Base-by-base conservation (phyloP, 2,797 vertebrate species). In the Lacerta agilis region DNA sequence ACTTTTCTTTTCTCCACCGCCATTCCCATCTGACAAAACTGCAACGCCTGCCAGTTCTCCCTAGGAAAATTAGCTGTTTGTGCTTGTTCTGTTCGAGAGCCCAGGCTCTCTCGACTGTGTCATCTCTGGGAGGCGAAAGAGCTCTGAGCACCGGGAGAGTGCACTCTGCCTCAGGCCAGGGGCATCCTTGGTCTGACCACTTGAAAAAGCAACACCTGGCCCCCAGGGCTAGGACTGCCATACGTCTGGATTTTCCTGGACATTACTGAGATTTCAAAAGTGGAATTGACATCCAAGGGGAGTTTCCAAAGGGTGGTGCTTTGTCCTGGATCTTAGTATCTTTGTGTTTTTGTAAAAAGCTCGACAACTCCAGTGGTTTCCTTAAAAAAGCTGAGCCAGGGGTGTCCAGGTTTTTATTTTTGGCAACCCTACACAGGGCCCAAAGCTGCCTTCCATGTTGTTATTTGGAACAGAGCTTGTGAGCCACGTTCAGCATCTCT, bases 1-100 rank as follows among this genome's bases (percentile, higher is more conserved):
- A 95, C 94, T 97, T 97, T 96, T 95, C 88, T 95, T 95, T 93
- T 94, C 96, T 94, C 93, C 89, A 91, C 95, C 92, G 87, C 92
- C 90, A 93, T 88, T 96, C 95, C 90, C 95, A 95, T 95, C 94
- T 96, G 95, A 97, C 96, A 95, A 95, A 96, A 94, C 82, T 79
- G 82, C 91, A 82, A n/a, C 85, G 86, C 91, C 92, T 92, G 95
- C 96, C 96, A 97, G 95, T 85, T 89, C 83, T 95, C 93, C 41
- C 72, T 67, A 85, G 88, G 81, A 88, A 86, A 91, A 88, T 13
- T 2, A 92, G 87, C 86, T 76, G 0, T 5, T 79, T 33, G 89
- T 92, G 91, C 92, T 92, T 87, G 61, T 79, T 73, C 86, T 90
- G 83, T 79, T 76, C 90, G 49, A 91, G 85, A 86, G 94, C 90